Conservation (phyloP, 2,797 vertebrate species). For the Peromyscus nudipes region DNA sequence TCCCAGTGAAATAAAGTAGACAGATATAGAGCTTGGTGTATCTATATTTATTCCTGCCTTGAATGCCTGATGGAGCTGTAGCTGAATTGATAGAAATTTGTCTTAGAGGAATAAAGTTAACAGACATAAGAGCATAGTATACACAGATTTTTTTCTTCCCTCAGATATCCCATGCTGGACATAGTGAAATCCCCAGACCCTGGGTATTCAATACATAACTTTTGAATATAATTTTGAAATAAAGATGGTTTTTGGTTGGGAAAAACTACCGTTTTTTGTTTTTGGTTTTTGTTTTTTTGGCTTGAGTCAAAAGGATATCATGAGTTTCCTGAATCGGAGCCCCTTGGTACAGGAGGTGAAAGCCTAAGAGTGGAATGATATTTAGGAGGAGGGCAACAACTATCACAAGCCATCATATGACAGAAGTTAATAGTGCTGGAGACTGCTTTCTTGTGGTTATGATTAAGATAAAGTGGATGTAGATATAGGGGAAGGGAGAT, state of each 20-base stretch:
- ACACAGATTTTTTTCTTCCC: too few species aligned
- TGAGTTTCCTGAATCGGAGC: neutral
- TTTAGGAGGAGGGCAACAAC: neutral
- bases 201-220: neutral
- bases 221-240: slow-evolving; percentile 22
- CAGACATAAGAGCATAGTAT: too few species aligned
- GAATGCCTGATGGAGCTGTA: too few species aligned
- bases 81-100: too few species aligned
- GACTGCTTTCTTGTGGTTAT: neutral
- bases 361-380: neutral
- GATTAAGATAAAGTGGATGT: slow-evolving; percentile 28
- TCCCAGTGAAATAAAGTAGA: too few species aligned
- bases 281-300: neutral
- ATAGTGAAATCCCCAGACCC: too few species aligned
- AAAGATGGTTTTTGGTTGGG: slow-evolving; percentile 18
- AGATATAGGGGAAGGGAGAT: neutral
- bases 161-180: too few species aligned
- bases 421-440: neutral
- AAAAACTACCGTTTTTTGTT: neutral
- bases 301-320: neutral
- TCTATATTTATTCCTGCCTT: too few species aligned
- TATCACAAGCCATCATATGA: neutral
- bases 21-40: too few species aligned
- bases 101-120: too few species aligned
- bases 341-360: neutral